Percentiles rank a stretch among this genome's conserved stretches.
These are phyloP conservation scores for Eristalis tenax DNA, from an alignment of 2,888 invertebrate species.

Conservation along the genomic window DNA sequence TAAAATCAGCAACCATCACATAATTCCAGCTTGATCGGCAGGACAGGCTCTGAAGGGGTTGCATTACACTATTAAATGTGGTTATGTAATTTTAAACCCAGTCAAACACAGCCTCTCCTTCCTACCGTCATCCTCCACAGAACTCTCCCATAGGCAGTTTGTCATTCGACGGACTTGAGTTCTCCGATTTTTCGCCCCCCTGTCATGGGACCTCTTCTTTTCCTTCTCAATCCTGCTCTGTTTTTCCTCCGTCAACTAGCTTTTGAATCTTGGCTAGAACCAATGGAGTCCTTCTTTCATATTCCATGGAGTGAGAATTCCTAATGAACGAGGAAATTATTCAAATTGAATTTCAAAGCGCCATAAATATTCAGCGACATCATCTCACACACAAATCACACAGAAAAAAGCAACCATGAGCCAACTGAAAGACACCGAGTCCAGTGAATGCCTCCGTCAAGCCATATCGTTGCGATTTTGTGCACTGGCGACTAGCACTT, in stretches of 20 bases:
- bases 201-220: no score
- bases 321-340: not conserved
- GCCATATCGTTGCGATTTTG: not conserved
- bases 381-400: not conserved
- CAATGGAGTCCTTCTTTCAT: not conserved
- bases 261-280: not conserved
- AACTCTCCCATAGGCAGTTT: no score
- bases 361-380: slow-evolving; percentile 44
- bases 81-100: no score
- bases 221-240: no score
- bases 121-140: no score
- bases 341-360: slow-evolving; percentile 29
- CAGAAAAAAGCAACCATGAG: not conserved
- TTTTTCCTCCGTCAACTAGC: not conserved
- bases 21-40: no score
- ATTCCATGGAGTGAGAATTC: not conserved
- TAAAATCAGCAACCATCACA: no score
- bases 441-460: not conserved
- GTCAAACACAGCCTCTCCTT: no score
- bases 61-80: no score
- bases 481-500: slow-evolving; percentile 19
- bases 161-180: no score
- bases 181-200: no score
- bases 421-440: not conserved
- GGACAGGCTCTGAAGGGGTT: no score